Percentiles rank a stretch among this genome's conserved stretches.
Evolutionary conservation across 2,113 vertebrate genomes (phyloP).

Genomic region (Macquaria ambigua): DNA sequence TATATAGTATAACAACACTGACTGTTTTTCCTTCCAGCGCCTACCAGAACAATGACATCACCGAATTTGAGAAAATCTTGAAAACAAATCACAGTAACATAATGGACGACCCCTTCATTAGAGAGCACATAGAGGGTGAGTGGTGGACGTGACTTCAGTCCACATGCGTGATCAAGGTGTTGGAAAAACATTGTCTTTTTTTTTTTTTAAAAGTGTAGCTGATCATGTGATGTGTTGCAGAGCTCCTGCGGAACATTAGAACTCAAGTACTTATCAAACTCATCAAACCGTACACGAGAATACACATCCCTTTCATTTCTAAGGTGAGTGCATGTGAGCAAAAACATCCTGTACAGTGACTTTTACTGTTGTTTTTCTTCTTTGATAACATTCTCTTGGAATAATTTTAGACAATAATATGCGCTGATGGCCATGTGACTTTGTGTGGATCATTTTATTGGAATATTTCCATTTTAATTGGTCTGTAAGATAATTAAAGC

Average conservation of each 20-base stretch:
- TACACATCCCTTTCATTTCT: conserved; percentile 99
- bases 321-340: conserved; percentile 87
- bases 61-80: conserved; percentile 99
- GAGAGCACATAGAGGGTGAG: conserved; percentile 99
- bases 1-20: conserved; percentile 43
- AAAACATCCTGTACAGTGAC: background rate
- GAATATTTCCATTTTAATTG: background rate
- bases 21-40: conserved; percentile 87
- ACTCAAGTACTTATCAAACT: conserved; percentile 99
- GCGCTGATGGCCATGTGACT: background rate
- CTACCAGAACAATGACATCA: conserved; percentile 99
- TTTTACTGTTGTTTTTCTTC: background rate
- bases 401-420: background rate
- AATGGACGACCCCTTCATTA: conserved; percentile 99
- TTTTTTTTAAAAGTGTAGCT: background rate
- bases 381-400: background rate
- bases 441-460: background rate
- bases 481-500: background rate
- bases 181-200: background rate
- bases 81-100: conserved; percentile 99
- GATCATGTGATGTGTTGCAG: conserved; percentile 82
- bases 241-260: conserved; percentile 98
- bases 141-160: conserved; percentile 39
- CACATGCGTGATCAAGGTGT: background rate
- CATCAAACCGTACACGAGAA: conserved; percentile 99